phyloP scores from a whole-genome alignment of 2,888 invertebrate species.

The Craniophora ligustri region DNA sequence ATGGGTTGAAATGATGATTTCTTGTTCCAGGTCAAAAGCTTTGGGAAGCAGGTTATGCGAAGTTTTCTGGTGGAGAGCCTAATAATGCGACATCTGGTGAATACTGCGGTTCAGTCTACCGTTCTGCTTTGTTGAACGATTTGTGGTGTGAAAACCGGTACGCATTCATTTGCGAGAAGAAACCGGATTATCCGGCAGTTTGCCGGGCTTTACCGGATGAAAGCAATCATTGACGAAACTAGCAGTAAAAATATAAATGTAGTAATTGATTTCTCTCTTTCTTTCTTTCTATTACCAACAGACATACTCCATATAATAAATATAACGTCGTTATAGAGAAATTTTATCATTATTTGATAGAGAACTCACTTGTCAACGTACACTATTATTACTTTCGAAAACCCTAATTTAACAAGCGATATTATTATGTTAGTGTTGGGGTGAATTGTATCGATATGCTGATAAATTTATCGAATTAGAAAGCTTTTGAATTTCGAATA shows the following conservation, averaged over 20 bases:
- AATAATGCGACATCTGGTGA: slow-evolving; percentile 58
- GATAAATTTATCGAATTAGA: slow-evolving; percentile 3
- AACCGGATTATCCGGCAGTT: slow-evolving; percentile 15
- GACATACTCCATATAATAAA: slow-evolving; percentile 5
- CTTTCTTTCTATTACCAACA: too few species aligned
- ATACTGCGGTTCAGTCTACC: slow-evolving; percentile 61
- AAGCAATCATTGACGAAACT: too few species aligned
- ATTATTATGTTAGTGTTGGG: slow-evolving; percentile 18
- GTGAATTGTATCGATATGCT: slow-evolving; percentile 1
- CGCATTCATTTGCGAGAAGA: slow-evolving; percentile 42
- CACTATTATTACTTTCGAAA: slow-evolving; percentile 37
- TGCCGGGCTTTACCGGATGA: slow-evolving; percentile 4
- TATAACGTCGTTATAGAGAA: slow-evolving; percentile 29
- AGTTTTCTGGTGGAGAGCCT: slow-evolving; percentile 61
- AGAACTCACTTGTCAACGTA: slow-evolving; percentile 26
- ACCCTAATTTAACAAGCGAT: slow-evolving; percentile 21
- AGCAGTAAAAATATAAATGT: too few species aligned
- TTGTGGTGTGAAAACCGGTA: slow-evolving; percentile 51
- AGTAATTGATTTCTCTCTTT: too few species aligned
- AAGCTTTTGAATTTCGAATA: too few species aligned
- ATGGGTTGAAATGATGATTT: too few species aligned
- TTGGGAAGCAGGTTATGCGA: slow-evolving; percentile 61
- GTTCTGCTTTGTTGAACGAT: slow-evolving; percentile 59
- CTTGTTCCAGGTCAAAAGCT: slow-evolving; percentile 60
- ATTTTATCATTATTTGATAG: slow-evolving; percentile 23